Evolutionary conservation across 2,888 invertebrate genomes (phyloP).

Genomic region (Callyntrura guangdongensis): DNA sequence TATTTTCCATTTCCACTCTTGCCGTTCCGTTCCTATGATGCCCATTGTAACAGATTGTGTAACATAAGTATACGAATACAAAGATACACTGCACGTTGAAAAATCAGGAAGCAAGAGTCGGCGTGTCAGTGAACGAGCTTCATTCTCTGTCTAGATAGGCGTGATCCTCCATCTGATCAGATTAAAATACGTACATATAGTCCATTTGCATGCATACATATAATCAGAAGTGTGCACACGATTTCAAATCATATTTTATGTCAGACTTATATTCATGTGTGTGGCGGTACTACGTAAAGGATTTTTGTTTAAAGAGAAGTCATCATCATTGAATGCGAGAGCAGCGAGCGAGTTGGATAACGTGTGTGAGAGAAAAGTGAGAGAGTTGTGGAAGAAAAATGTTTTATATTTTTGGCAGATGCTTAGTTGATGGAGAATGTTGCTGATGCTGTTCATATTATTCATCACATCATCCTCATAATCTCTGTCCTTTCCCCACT

Average conservation of each 20-base stretch:
- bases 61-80: no score
- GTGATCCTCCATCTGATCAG: conserved; percentile 38
- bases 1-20: not conserved
- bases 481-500: conserved; percentile 23
- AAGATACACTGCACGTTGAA: not conserved
- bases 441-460: conserved; percentile 37
- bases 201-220: not conserved
- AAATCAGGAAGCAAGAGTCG: not conserved
- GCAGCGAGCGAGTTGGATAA: not conserved
- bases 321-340: not conserved
- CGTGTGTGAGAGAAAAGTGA: not conserved
- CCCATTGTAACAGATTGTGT: not conserved
- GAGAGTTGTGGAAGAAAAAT: not conserved
- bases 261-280: not conserved
- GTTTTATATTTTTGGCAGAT: conserved; percentile 46
- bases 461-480: conserved; percentile 50
- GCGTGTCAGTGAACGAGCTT: not conserved
- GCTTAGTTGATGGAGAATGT: not conserved
- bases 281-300: not conserved
- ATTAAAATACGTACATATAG: conserved; percentile 34
- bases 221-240: not conserved
- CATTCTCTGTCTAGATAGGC: not conserved
- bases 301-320: conserved; percentile 16
- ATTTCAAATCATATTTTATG: conserved; percentile 3
- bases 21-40: not conserved